Conservation (phyloP, 1,140 invertebrate species). For the Cephus cinctus region DNA sequence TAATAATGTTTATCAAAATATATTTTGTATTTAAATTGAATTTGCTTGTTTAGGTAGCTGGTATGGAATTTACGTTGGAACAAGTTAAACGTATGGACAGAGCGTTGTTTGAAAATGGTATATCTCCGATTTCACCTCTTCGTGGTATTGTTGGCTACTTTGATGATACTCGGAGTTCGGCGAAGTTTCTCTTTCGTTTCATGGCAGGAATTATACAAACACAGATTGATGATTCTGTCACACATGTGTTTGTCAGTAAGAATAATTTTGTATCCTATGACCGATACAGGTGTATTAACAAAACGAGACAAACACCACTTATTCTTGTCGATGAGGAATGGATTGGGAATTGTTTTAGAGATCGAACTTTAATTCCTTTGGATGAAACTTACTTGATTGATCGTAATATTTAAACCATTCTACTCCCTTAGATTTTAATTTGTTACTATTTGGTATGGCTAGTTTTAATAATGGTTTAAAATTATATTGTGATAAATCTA, state of each 20-base stretch:
- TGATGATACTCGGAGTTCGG: constrained; percentile 28
- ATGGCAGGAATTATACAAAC: constrained; percentile 46
- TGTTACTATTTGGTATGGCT: too few relatives aligned
- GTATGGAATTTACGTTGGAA: constrained; percentile 16
- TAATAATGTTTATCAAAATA: constrained; percentile 14
- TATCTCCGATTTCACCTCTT: constrained; percentile 45
- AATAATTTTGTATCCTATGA: constrained; percentile 14
- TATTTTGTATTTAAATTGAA: constrained; percentile 14
- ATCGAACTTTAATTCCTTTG: neutral
- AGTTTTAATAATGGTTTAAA: too few relatives aligned
- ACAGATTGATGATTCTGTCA: constrained; percentile 29
- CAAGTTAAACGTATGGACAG: constrained; percentile 32
- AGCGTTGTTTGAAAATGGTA: constrained; percentile 40
- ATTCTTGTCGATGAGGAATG: constrained; percentile 37
- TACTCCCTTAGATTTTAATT: too few relatives aligned
- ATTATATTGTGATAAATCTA: too few relatives aligned
- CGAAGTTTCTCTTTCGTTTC: constrained; percentile 43
- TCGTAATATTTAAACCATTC: too few relatives aligned
- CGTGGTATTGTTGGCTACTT: constrained; percentile 40
- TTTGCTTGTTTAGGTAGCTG: constrained; percentile 27
- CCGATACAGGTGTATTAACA: constrained; percentile 14
- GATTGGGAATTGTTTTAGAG: constrained; percentile 40
- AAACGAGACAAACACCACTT: constrained; percentile 1
- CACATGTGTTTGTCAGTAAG: constrained; percentile 42
- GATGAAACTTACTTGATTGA: too few relatives aligned